Conservation (phyloP, 2,113 vertebrate species). For the Platichthys stellatus region DNA sequence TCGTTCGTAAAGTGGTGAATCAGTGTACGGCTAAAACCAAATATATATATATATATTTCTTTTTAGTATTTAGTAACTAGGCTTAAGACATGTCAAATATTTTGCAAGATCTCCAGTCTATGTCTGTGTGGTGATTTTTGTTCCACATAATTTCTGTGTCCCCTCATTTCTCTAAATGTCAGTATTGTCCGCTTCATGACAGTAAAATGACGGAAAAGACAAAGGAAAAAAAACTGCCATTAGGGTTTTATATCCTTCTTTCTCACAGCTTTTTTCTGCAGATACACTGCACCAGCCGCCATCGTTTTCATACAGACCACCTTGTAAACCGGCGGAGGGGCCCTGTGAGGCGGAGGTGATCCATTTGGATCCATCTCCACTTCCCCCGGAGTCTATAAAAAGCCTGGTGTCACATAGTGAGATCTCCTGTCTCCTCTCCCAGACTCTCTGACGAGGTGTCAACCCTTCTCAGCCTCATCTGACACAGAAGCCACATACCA, state of each 20-base stretch:
- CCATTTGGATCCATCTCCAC: slow-evolving; percentile 61
- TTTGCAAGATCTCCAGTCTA: too few species aligned
- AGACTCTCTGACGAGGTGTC: slow-evolving; percentile 78
- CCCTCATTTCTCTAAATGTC: background rate
- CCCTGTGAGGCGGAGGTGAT: slow-evolving; percentile 50
- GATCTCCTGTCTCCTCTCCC: slow-evolving; percentile 69
- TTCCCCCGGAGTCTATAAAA: slow-evolving; percentile 73
- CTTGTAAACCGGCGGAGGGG: slow-evolving; percentile 29
- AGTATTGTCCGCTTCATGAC: background rate
- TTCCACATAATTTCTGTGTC: background rate
- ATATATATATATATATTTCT: too few species aligned
- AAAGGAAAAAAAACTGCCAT: too few species aligned
- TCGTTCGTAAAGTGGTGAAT: too few species aligned
- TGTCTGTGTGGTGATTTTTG: too few species aligned
- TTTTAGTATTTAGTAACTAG: too few species aligned
- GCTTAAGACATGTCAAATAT: too few species aligned
- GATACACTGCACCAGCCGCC: slow-evolving; percentile 13
- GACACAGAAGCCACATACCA: slow-evolving; percentile 71
- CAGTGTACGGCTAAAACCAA: too few species aligned
- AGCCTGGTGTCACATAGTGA: slow-evolving; percentile 73
- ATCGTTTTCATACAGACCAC: slow-evolving; percentile 20
- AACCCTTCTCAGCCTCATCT: slow-evolving; percentile 73
- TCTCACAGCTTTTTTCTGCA: too few species aligned
- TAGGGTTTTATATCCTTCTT: too few species aligned
- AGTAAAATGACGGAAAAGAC: background rate